Evolutionary conservation across 2,113 vertebrate species (phyloP), one percentile per base, ranked within the genome.

Genomic region (Xyliphius kryptos): DNA sequence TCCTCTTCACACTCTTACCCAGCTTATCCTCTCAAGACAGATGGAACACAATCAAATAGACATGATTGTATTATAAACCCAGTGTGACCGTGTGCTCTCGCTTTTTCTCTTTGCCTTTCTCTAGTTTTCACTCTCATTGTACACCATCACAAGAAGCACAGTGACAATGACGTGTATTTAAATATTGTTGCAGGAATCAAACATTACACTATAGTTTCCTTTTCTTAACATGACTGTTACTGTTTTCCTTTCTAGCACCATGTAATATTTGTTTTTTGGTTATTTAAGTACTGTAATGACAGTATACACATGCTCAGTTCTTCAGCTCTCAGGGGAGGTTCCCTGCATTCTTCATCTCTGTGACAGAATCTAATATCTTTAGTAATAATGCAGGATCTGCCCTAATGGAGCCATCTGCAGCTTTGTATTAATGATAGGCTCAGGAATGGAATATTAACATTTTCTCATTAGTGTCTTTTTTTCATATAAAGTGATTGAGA

Each of bases 401-500:
- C 77, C 66, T 82, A 85, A 86, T 85, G 80, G 82, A 82, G 76
- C 74, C 16, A 53, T 74, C 62, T 37, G 36, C 56, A 44, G 74
- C 73, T 71, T 76, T 72, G 81, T 82, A 83, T 87, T 85, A 83
- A 82, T 84, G 81, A 77, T 70, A 60, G 78, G 79, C 80, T 79
- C 53, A 77, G 74, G 82, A 84, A 71, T 81, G 80, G 75, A 78
- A 84, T 85, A 82, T 70, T 69, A 70, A 61, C 51, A 64, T 80
- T 83, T 81, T 77, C 75, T 82, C 78, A 80, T 85, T 74, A 76
- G 67, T 48, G 50, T 40, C 62, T 55, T 61, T 59, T 40, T 15
- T 56, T n/a, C n/a, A n/a, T n/a, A n/a, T n/a, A n/a, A n/a, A n/a
- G n/a, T n/a, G n/a, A n/a, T n/a, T n/a, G n/a, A n/a, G n/a, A n/a